These are phyloP conservation scores for Etheostoma spectabile DNA, from an alignment of 2,113 vertebrate species.

Conservation along the genomic window DNA sequence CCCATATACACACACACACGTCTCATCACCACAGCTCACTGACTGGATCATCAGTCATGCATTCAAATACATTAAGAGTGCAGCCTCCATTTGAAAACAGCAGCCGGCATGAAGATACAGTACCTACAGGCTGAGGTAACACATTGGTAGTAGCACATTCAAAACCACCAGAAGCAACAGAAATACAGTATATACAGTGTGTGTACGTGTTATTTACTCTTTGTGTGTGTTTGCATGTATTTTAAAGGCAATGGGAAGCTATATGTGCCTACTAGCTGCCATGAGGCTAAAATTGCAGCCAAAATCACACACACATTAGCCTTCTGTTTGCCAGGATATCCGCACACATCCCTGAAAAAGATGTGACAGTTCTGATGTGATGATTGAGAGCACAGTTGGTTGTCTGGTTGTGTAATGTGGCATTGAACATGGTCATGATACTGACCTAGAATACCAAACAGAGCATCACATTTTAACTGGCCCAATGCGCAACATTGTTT, in stretches of 20 bases:
- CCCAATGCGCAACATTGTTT: not conserved
- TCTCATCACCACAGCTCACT: conserved; percentile 49
- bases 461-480: not conserved
- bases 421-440: not conserved
- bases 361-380: not conserved
- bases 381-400: not conserved
- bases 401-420: not conserved
- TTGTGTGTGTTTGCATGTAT: not conserved
- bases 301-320: not conserved
- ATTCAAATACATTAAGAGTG: conserved; percentile 55
- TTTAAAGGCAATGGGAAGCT: not conserved
- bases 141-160: conserved; percentile 13
- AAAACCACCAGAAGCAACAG: conserved; percentile 3
- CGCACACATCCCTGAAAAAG: not conserved
- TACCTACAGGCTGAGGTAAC: conserved; percentile 36
- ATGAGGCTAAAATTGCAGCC: not conserved
- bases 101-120: conserved; percentile 19
- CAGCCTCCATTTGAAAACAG: conserved; percentile 44
- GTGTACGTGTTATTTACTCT: not conserved
- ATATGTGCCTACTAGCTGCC: too few species aligned
- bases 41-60: conserved; percentile 70
- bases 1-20: conserved; percentile 39
- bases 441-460: too few species aligned
- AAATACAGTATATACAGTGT: not conserved
- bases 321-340: not conserved